Conservation (phyloP, 2,888 invertebrate genomes). For the Epinotia brunnichana region DNA sequence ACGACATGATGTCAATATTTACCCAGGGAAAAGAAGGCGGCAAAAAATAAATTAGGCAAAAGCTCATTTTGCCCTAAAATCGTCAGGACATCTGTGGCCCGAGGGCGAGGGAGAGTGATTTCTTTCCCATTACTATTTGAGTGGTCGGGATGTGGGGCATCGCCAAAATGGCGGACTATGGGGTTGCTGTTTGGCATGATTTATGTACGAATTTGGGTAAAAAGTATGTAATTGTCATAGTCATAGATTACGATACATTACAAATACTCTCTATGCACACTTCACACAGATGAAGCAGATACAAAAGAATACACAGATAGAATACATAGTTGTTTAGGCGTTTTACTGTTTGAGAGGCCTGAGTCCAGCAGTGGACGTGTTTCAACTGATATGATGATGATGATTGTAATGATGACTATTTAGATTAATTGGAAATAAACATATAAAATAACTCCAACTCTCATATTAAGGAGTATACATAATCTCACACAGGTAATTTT, state of each 20-base stretch:
- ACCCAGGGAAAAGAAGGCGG: constrained; percentile 81
- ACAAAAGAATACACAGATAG: too few species aligned
- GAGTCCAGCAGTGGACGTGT: too few species aligned
- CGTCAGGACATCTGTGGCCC: constrained; percentile 76
- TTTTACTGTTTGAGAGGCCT: too few species aligned
- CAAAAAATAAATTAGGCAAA: constrained; percentile 84
- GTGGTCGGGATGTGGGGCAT: constrained; percentile 54
- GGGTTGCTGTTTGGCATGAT: constrained; percentile 47
- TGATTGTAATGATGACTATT: too few species aligned
- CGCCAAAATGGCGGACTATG: constrained; percentile 47
- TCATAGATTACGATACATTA: neutral
- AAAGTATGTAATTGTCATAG: neutral
- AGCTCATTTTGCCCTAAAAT: constrained; percentile 80
- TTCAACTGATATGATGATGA: too few species aligned
- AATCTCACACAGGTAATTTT: too few species aligned
- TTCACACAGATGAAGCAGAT: too few species aligned
- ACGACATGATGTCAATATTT: constrained; percentile 75
- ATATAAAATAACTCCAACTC: too few species aligned
- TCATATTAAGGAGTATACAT: too few species aligned
- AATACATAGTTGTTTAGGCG: too few species aligned
- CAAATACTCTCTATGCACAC: too few species aligned
- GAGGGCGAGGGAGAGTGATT: constrained; percentile 61
- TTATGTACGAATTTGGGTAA: constrained; percentile 26
- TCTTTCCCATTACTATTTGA: constrained; percentile 70
- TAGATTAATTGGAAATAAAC: too few species aligned